A percentile compares a stretch with the other conserved stretches of the same genome.
Evolutionary conservation across 2,797 vertebrate species (phyloP).

Genomic region (Rhabdophis nuchalis): DNA sequence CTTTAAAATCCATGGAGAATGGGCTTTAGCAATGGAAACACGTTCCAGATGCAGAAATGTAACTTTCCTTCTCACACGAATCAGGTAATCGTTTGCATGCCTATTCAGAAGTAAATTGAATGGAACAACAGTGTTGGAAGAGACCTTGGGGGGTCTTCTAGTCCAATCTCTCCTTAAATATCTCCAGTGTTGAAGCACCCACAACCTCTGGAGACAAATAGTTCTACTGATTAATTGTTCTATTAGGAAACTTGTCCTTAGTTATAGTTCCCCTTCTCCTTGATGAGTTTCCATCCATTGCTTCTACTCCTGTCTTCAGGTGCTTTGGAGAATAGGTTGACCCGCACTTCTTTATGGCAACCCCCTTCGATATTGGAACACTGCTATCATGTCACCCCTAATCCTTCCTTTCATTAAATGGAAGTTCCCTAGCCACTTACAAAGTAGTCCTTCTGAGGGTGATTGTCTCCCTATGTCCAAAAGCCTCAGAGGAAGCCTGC

Average conservation of each 20-base stretch:
- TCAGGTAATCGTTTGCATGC: neutral
- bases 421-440: neutral
- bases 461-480: neutral
- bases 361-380: neutral
- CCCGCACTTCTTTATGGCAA: neutral
- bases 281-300: neutral
- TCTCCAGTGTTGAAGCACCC: neutral
- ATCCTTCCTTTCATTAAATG: neutral
- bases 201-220: neutral
- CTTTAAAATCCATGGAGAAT: neutral
- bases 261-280: neutral
- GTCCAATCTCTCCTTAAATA: neutral
- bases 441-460: neutral
- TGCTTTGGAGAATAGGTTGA: neutral
- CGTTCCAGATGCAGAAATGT: neutral
- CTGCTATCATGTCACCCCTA: neutral
- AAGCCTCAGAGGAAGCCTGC: neutral
- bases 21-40: neutral
- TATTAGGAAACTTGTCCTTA: neutral
- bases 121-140: neutral
- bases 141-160: neutral
- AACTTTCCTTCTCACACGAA: neutral
- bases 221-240: neutral
- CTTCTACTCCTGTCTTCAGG: neutral
- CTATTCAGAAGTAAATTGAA: neutral